Evolutionary conservation across 2,113 vertebrate species (phyloP), one percentile per base, ranked within the genome.

Genomic region (Accipiter virgatus): DNA sequence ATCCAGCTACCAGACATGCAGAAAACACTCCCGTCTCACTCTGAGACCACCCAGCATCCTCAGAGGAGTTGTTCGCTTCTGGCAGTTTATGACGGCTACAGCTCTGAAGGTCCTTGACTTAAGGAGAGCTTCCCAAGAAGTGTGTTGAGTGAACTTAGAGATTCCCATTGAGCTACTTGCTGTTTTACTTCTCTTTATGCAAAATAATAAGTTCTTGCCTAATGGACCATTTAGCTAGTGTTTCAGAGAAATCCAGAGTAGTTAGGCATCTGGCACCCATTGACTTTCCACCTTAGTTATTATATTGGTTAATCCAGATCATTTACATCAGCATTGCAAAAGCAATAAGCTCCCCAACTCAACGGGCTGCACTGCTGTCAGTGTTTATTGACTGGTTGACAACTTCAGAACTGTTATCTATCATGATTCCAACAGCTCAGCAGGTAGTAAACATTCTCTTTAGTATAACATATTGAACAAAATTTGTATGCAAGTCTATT

Each of bases 381-480:
- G n/a, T 36, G 26, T 70, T 92, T 93, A 95, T 90, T 92, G 58
- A 95, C 94, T 94, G 91, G 78, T 81, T 92, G 70, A 92, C 73
- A 90, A 22, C 89, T 95, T 74, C 93, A 86, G 92, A 93, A 90
- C 48, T 81, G 84, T 75, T 97, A 87, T 93, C 85, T 75, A 20
- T 84, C 94, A 79, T 92, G 95, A 94, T 90, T 97, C 72, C 91
- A 95, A 83, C 81, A 66, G 79, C 82, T 79, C 86, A 96, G 72
- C 59, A 96, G 91, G 87, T 89, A 95, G 88, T 94, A 96, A 96
- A 95, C 91, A 82, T 91, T 90, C 32, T 68, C 81, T 95, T 98
- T 92, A 82, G 73, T 88, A 61, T 78, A 92, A 87, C 81, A 52
- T 85, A 91, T 77, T 94, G 75, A 88, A 66, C 52, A 56, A 71